phyloP scores from a whole-genome alignment of 2,888 invertebrate genomes.

The Gonocerus acuteangulatus region DNA sequence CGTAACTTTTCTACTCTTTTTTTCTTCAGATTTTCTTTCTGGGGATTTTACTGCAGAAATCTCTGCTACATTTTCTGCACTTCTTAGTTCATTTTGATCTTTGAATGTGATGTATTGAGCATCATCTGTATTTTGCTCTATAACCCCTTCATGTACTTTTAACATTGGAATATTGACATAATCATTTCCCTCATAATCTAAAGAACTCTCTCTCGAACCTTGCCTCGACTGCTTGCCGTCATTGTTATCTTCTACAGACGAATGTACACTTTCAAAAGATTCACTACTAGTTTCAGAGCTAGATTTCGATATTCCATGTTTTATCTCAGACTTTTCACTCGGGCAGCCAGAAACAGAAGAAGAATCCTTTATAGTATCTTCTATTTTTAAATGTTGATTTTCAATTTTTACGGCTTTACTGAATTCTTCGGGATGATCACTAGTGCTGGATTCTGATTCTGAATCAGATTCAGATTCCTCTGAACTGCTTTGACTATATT shows the following conservation, averaged over 20 bases:
- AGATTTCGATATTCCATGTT: background rate
- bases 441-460: too few relatives aligned
- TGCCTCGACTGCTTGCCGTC: background rate
- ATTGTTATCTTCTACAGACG: slow-evolving; percentile 12
- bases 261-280: slow-evolving; percentile 31
- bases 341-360: background rate
- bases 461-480: background rate
- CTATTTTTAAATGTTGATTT: background rate
- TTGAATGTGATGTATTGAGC: too few relatives aligned
- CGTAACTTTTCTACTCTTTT: too few relatives aligned
- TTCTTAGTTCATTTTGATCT: too few relatives aligned
- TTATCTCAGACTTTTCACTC: background rate
- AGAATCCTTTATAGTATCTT: background rate
- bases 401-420: background rate
- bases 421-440: background rate
- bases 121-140: too few relatives aligned
- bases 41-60: too few relatives aligned
- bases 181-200: too few relatives aligned
- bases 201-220: background rate
- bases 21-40: too few relatives aligned
- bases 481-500: background rate
- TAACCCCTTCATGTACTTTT: too few relatives aligned
- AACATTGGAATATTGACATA: too few relatives aligned
- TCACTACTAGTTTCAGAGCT: slow-evolving; percentile 9
- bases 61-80: too few relatives aligned